Evolutionary conservation across 2,888 invertebrate species (phyloP).

Genomic region (Mythimna impura): DNA sequence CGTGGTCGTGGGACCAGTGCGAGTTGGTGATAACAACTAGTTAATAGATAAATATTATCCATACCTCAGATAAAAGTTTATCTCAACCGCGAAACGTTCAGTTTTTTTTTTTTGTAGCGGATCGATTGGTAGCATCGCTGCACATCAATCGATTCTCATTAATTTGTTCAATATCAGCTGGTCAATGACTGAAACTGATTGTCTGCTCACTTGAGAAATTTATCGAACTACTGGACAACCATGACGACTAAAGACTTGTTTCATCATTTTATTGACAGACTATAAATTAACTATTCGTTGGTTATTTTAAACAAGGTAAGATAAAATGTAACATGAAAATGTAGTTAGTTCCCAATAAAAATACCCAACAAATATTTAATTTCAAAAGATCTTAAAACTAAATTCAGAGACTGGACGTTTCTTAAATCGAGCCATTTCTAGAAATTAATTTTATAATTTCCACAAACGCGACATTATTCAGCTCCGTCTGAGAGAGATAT

Average conservation of each 20-base stretch:
- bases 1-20: too few relatives aligned
- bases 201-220: constrained; percentile 49
- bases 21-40: too few relatives aligned
- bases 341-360: not conserved
- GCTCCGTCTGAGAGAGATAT: constrained; percentile 57
- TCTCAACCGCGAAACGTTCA: constrained; percentile 24
- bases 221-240: constrained; percentile 54
- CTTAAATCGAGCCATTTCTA: constrained; percentile 53
- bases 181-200: constrained; percentile 61
- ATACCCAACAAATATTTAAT: constrained; percentile 35
- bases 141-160: constrained; percentile 61
- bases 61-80: constrained; percentile 19
- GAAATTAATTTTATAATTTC: constrained; percentile 60
- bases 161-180: constrained; percentile 58
- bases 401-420: constrained; percentile 29
- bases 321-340: not conserved
- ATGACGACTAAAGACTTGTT: constrained; percentile 61
- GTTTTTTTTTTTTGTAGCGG: constrained; percentile 39
- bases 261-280: constrained; percentile 51
- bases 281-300: constrained; percentile 38
- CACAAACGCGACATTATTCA: constrained; percentile 61
- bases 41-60: constrained; percentile 17
- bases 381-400: constrained; percentile 38
- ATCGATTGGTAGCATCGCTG: constrained; percentile 54
- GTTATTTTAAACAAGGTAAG: constrained; percentile 3